Evolutionary conservation across 2,797 vertebrate genomes (phyloP).

Genomic region (Clarias pachynema): DNA sequence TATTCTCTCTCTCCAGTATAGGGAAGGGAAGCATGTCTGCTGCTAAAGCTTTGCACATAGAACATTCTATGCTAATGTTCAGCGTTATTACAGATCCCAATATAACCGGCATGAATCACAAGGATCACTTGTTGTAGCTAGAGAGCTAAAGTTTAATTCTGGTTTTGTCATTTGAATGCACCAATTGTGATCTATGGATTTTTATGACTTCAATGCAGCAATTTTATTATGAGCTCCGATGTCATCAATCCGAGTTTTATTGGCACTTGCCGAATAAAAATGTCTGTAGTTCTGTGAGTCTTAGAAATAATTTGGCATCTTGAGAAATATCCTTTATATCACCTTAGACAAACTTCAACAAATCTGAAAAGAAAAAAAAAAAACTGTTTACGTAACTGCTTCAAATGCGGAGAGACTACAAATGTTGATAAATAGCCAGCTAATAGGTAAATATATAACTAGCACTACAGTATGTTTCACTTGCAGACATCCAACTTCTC

Average conservation of each 20-base stretch:
- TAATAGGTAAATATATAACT: not conserved
- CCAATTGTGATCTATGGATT: not conserved
- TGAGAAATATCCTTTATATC: not conserved
- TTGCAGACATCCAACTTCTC: not conserved
- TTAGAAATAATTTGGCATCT: not conserved
- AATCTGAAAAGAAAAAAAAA: too few relatives aligned
- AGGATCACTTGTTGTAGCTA: too few relatives aligned
- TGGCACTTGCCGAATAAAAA: not conserved
- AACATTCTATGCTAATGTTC: not conserved
- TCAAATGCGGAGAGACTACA: not conserved
- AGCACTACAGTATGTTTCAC: not conserved
- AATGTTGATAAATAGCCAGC: not conserved
- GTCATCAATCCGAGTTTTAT: not conserved
- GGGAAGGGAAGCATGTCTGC: not conserved
- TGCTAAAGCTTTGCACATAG: not conserved
- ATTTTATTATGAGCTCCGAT: not conserved
- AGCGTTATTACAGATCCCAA: not conserved
- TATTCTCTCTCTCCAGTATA: conserved; percentile 11
- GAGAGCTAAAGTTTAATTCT: not conserved
- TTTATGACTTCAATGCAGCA: not conserved
- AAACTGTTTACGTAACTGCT: not conserved
- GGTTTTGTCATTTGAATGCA: not conserved
- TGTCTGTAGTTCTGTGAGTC: not conserved
- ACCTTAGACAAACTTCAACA: not conserved
- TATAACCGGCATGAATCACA: conserved; percentile 7